Evolutionary conservation across 2,797 vertebrate genomes (phyloP), one percentile per base, ranked within the genome.

Genomic region (Catharus ustulatus): DNA sequence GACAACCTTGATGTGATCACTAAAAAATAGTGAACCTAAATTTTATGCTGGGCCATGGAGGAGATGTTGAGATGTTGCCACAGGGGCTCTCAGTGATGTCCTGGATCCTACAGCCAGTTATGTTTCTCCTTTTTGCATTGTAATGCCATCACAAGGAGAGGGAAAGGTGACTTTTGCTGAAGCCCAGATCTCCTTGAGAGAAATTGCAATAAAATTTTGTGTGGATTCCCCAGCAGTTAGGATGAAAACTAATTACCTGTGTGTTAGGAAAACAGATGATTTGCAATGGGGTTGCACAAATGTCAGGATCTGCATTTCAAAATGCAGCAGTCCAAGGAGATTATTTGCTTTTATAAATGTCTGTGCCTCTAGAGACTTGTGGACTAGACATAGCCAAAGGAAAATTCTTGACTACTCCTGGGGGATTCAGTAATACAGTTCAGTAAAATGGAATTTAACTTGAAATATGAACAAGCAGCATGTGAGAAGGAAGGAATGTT

Each of bases 391-490:
- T 7, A 61, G 73, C 38, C 75, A 79, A 94, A 84, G 45, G 57
- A 63, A 69, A 90, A 87, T 67, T 83, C 34, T 51, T 89, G 10
- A 36, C 23, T 64, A 8, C 30, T 26, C 9, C 36, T 80, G 14
- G 29, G 84, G 52, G 18, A 72, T 77, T 89, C 36, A 66, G 17
- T 62, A 85, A 87, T 51, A 49, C 10, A 48, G 5, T 40, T 88
- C 57, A 89, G 38, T 57, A 59, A 83, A 83, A 93, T 61, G 54
- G 45, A 94, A 93, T 96, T 93, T 83, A 74, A 72, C 26, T 90
- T 85, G 68, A 85, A 90, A 78, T 72, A 42, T 64, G 64, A 95
- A 52, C 29, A 92, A 84, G 24, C 6, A 71, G 27, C 36, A 6
- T 48, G 11, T 48, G 38, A 83, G 30, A 72, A 9, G 9, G 27